Conservation (phyloP, 2,113 vertebrate genomes). For the Mola mola region DNA sequence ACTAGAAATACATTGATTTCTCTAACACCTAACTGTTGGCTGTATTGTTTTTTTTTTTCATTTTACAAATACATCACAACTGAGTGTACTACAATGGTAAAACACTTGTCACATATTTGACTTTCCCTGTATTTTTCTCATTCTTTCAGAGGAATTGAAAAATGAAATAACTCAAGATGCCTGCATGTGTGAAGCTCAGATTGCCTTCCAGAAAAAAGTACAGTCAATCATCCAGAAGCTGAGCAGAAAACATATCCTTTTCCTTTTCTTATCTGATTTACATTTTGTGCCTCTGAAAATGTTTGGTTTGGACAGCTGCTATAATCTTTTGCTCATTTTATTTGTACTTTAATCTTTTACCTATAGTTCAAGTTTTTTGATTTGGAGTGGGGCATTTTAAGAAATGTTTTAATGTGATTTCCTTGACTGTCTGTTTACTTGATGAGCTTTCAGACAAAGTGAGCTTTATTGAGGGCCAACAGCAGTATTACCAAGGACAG, state of each 20-base stretch:
- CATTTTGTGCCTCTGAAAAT: neutral
- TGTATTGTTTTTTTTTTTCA: too few species aligned
- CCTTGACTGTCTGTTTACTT: conserved; percentile 88
- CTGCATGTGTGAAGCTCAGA: conserved; percentile 91
- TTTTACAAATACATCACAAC: too few species aligned
- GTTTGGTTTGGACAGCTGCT: neutral
- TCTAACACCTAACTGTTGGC: neutral
- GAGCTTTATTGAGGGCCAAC: conserved; percentile 77
- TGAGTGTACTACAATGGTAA: too few species aligned
- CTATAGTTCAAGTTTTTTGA: neutral
- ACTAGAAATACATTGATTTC: conserved; percentile 9
- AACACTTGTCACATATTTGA: too few species aligned
- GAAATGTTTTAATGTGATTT: conserved; percentile 6
- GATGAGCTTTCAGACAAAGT: conserved; percentile 87
- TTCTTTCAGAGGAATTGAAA: conserved; percentile 76
- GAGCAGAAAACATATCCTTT: conserved; percentile 94
- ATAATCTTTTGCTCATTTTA: neutral
- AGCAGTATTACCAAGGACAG: conserved; percentile 65
- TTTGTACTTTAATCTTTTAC: neutral
- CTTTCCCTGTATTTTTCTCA: conserved; percentile 45
- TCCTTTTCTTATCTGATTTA: neutral
- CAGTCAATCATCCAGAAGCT: conserved; percentile 86
- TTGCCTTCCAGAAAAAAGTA: conserved; percentile 88
- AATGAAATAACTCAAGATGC: conserved; percentile 82
- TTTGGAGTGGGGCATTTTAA: neutral